Conservation (phyloP, 1,140 invertebrate genomes). For the Trigoniulus corallinus region DNA sequence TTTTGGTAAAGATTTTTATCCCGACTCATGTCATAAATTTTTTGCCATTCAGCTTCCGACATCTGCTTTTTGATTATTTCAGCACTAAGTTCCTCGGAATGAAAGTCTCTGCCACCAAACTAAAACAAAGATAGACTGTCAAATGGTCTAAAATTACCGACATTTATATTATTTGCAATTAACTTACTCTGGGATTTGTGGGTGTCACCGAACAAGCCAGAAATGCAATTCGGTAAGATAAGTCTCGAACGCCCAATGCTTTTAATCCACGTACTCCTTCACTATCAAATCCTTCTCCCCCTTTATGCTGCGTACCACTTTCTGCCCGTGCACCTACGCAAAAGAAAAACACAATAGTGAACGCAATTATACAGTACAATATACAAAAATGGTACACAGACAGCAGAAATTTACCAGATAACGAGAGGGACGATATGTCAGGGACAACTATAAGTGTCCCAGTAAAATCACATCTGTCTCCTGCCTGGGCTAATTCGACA, state of each 20-base stretch:
- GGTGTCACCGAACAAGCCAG: slow-evolving; percentile 79
- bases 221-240: slow-evolving; percentile 91
- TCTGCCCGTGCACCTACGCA: slow-evolving; percentile 62
- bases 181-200: slow-evolving; percentile 53
- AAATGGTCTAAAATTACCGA: background rate
- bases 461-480: slow-evolving; percentile 85
- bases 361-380: too few species aligned
- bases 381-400: too few species aligned
- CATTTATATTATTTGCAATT: background rate
- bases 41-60: slow-evolving; percentile 87
- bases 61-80: slow-evolving; percentile 88
- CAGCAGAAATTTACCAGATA: slow-evolving; percentile 42
- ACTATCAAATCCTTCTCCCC: slow-evolving; percentile 44
- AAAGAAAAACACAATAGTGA: background rate
- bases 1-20: slow-evolving; percentile 88
- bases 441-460: slow-evolving; percentile 95
- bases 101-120: slow-evolving; percentile 32
- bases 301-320: slow-evolving; percentile 49
- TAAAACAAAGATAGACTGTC: slow-evolving; percentile 14
- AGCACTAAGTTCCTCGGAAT: slow-evolving; percentile 61
- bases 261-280: slow-evolving; percentile 87
- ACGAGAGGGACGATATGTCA: slow-evolving; percentile 71
- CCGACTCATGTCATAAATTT: slow-evolving; percentile 90
- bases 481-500: slow-evolving; percentile 89
- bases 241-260: slow-evolving; percentile 82